Evolutionary conservation across 23 tunicate species (phyloP).

Genomic region (Trididemnum nubilum): DNA sequence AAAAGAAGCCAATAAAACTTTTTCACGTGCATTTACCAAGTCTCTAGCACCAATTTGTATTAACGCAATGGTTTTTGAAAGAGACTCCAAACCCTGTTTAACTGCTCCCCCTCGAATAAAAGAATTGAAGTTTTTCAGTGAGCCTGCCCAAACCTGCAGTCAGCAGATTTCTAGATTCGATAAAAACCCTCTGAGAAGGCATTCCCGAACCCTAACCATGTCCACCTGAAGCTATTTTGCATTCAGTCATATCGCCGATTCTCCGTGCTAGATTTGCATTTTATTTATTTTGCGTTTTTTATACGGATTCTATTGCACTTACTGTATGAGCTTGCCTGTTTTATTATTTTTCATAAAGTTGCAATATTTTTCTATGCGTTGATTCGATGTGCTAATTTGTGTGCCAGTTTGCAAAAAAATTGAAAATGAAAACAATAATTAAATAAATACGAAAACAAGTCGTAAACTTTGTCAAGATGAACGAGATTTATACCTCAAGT

Average conservation of each 20-base stretch:
- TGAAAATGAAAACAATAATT: too few relatives aligned
- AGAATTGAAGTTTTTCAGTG: conserved; percentile 21
- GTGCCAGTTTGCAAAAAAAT: too few relatives aligned
- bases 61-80: background rate
- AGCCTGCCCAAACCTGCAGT: background rate
- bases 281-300: too few relatives aligned
- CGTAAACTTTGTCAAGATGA: too few relatives aligned
- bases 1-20: background rate
- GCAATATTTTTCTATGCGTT: background rate
- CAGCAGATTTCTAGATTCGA: conserved; percentile 8
- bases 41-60: background rate
- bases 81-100: background rate
- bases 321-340: background rate
- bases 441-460: too few relatives aligned
- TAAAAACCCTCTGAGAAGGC: background rate
- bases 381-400: too few relatives aligned
- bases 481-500: too few relatives aligned
- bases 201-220: conserved; percentile 22
- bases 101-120: conserved; percentile 27
- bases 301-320: background rate
- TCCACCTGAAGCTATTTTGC: background rate
- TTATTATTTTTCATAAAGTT: background rate
- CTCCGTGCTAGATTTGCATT: background rate
- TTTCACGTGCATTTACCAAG: background rate
- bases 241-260: too few relatives aligned